Evolutionary conservation across 2,888 invertebrate species (phyloP).

Genomic region (Machimus rusticus): DNA sequence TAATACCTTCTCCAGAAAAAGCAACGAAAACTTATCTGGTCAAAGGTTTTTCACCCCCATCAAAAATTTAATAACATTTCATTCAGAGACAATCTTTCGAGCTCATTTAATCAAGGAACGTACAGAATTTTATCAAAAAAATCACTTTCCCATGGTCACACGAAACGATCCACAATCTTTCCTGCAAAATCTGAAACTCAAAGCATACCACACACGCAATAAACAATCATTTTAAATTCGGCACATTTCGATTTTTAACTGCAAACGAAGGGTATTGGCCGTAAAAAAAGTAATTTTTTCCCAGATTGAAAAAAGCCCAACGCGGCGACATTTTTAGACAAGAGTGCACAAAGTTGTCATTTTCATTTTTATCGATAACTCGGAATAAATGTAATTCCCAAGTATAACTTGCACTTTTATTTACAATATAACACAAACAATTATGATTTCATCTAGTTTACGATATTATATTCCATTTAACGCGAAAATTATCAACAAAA

Average conservation of each 20-base stretch:
- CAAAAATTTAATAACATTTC: background rate
- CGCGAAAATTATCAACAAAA: conserved; percentile 19
- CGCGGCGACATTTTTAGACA: conserved; percentile 36
- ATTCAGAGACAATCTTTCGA: background rate
- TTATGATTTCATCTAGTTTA: background rate
- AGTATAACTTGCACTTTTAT: background rate
- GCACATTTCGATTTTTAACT: background rate
- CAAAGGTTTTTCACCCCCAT: background rate
- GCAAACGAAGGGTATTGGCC: background rate
- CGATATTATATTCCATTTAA: conserved; percentile 7
- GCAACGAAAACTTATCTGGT: background rate
- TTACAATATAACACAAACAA: background rate
- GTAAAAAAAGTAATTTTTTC: background rate
- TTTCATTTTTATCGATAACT: background rate
- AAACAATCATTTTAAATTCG: background rate
- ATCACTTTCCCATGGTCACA: conserved; percentile 5
- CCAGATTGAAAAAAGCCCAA: conserved; percentile 3
- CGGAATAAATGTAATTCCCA: background rate
- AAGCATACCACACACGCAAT: background rate
- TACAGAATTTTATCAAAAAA: background rate
- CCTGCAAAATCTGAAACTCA: background rate
- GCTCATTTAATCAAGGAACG: background rate
- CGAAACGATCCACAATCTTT: background rate
- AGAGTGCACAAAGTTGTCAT: conserved; percentile 25
- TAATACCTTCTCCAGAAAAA: background rate